Evolutionary conservation across 1,140 invertebrate genomes (phyloP).

Genomic region (Panulirus ornatus): DNA sequence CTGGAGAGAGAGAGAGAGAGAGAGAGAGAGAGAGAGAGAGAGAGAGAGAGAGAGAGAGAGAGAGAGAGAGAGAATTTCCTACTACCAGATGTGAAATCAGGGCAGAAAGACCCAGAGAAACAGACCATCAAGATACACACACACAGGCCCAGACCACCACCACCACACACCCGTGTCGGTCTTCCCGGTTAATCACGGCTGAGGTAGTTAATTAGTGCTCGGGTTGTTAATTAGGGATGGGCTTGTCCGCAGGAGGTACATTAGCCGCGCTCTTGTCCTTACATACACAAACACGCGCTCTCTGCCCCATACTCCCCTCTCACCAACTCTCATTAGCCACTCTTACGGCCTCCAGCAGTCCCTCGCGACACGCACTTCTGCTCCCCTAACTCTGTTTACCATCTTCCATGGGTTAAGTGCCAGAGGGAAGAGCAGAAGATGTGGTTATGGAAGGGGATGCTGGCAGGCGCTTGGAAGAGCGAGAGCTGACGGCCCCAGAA

Average conservation of each 20-base stretch:
- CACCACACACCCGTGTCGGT: too few species aligned
- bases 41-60: conserved; percentile 20
- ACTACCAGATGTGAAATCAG: too few species aligned
- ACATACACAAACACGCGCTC: neutral
- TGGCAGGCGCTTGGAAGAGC: neutral
- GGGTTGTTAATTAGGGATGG: too few species aligned
- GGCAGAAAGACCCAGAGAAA: too few species aligned
- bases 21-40: too few species aligned
- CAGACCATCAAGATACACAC: too few species aligned
- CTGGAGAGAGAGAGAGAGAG: too few species aligned
- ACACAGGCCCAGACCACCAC: too few species aligned
- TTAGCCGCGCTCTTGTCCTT: neutral
- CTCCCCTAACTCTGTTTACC: neutral
- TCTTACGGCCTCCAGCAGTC: neutral
- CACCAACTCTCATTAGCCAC: neutral
- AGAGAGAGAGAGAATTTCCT: neutral
- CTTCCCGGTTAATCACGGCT: too few species aligned
- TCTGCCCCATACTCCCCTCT: neutral
- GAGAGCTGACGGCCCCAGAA: neutral
- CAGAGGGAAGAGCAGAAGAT: neutral
- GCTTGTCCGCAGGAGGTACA: too few species aligned
- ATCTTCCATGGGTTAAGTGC: neutral
- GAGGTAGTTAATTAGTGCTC: too few species aligned
- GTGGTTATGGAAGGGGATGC: neutral
- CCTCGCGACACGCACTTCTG: neutral